phyloP scores from a whole-genome alignment of 2,888 invertebrate species.

The Stenolophus ochropezus region DNA sequence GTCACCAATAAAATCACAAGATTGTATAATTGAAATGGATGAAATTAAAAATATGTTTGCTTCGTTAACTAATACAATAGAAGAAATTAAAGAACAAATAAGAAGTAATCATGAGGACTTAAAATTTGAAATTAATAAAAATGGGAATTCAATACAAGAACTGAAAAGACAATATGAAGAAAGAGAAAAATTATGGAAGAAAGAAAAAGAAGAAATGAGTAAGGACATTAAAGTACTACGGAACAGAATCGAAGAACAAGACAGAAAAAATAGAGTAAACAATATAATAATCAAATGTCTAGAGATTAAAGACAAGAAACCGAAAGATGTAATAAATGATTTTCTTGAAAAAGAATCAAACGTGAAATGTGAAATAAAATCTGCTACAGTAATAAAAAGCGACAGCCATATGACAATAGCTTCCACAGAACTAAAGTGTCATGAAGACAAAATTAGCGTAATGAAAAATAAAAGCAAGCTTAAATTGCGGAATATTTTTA shows the following conservation, averaged over 20 bases:
- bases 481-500: no score
- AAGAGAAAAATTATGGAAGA: neutral
- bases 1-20: no score
- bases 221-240: neutral
- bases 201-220: neutral
- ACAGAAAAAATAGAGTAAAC: neutral
- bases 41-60: no score
- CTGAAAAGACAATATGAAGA: neutral
- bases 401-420: neutral
- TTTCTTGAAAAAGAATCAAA: neutral
- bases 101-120: neutral
- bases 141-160: neutral
- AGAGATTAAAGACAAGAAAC: neutral
- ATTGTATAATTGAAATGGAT: neutral
- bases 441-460: no score
- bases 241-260: neutral
- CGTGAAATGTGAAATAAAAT: neutral
- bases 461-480: no score
- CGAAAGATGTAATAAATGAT: neutral
- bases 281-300: neutral
- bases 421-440: neutral
- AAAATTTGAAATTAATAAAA: neutral
- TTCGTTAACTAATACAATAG: no score
- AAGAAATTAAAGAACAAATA: neutral
- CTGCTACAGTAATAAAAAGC: neutral